Conservation (phyloP, 2,797 vertebrate species). For the Urocyon cinereoargenteus region DNA sequence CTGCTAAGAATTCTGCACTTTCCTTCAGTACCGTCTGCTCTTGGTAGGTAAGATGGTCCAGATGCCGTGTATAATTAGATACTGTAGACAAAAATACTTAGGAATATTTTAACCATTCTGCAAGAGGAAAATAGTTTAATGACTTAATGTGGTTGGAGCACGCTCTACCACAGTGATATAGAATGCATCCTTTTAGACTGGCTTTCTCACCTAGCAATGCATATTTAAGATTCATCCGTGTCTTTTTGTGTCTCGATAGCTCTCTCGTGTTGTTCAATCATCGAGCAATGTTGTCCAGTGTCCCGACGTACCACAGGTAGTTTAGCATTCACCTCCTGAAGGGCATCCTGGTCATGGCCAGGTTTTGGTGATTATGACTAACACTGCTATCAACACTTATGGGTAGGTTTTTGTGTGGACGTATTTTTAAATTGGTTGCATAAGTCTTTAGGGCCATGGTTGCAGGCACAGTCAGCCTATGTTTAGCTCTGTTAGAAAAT, state of each 20-base stretch:
- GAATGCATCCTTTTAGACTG: not conserved
- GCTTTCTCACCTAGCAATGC: not conserved
- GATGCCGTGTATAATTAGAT: not conserved
- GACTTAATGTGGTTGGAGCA: no score
- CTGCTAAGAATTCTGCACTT: not conserved
- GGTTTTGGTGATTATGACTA: not conserved
- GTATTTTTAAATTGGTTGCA: not conserved
- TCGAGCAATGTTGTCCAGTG: not conserved
- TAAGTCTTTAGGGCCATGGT: no score
- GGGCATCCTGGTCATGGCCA: not conserved
- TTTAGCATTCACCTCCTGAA: no score
- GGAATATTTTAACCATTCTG: no score
- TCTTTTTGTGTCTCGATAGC: not conserved
- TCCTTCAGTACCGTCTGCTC: no score
- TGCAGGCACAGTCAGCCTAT: accelerated
- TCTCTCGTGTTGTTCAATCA: no score
- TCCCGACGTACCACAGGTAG: accelerated
- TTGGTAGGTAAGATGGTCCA: accelerated
- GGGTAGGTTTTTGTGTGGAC: not conserved
- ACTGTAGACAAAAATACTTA: no score
- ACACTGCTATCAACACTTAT: not conserved
- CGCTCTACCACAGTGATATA: no score
- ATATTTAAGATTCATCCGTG: no score
- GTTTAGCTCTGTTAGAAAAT: not conserved
- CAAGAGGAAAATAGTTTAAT: no score